Conservation (phyloP, 2,888 invertebrate genomes). For the Amphipoea oculea region DNA sequence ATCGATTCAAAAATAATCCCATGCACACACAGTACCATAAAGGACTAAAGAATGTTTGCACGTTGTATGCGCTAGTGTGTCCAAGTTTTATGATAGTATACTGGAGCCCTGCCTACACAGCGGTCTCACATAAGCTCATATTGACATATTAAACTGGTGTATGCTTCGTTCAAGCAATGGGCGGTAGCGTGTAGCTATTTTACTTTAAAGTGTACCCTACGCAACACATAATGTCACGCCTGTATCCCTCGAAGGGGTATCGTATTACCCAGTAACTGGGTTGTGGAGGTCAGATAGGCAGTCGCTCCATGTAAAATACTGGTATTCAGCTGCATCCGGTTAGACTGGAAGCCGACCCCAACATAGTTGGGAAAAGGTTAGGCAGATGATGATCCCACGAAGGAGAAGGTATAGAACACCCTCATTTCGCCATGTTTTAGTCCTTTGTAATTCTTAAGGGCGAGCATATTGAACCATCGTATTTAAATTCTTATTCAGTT, state of each 20-base stretch:
- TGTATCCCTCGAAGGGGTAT: not conserved
- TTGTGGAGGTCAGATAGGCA: too few relatives aligned
- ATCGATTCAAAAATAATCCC: constrained; percentile 13
- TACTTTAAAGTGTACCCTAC: too few relatives aligned
- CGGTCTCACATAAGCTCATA: constrained; percentile 45
- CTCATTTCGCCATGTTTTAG: not conserved
- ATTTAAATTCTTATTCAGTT: not conserved
- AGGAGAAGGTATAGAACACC: too few relatives aligned
- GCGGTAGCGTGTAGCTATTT: constrained; percentile 14
- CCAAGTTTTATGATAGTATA: constrained; percentile 22
- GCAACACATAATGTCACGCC: not conserved
- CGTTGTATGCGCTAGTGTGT: constrained; percentile 19
- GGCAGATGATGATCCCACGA: too few relatives aligned
- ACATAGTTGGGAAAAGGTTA: too few relatives aligned
- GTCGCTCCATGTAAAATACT: too few relatives aligned
- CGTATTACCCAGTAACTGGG: too few relatives aligned
- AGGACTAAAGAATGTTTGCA: constrained; percentile 19
- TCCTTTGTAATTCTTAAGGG: not conserved
- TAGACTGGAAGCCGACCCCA: too few relatives aligned
- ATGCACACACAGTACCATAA: not conserved
- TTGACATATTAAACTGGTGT: constrained; percentile 49
- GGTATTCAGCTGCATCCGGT: too few relatives aligned
- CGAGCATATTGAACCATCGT: not conserved
- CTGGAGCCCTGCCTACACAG: constrained; percentile 16
- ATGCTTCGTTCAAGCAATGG: not conserved